Evolutionary conservation across 2,113 vertebrate species (phyloP).

Genomic region (Nothoprocta perdicaria): DNA sequence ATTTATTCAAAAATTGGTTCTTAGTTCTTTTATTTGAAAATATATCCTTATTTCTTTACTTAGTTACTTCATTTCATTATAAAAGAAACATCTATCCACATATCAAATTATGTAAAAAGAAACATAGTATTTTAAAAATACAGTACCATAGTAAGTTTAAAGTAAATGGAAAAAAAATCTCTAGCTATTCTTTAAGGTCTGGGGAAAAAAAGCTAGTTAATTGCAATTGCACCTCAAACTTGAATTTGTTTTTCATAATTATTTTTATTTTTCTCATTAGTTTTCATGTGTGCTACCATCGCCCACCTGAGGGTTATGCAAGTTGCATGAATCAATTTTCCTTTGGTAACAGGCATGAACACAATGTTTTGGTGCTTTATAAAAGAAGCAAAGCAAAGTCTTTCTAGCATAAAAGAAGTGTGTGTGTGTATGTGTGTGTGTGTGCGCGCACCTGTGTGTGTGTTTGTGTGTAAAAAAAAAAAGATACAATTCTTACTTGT

Average conservation of each 20-base stretch:
- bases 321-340: background rate
- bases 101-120: background rate
- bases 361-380: background rate
- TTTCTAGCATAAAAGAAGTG: background rate
- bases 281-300: background rate
- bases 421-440: too few species aligned
- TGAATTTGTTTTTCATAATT: background rate
- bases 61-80: background rate
- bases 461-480: background rate
- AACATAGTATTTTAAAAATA: background rate
- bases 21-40: background rate
- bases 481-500: background rate
- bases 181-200: background rate
- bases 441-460: too few species aligned
- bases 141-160: background rate
- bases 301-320: background rate
- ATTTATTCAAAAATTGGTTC: too few species aligned
- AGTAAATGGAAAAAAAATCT: background rate
- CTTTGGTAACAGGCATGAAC: background rate
- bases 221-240: background rate
- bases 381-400: background rate
- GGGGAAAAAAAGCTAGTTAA: background rate
- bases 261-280: background rate
- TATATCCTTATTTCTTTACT: background rate
- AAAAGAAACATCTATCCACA: background rate